These are phyloP conservation scores for Bryconaethiops microstoma DNA, from an alignment of 2,797 vertebrate species.

Conservation along the genomic window DNA sequence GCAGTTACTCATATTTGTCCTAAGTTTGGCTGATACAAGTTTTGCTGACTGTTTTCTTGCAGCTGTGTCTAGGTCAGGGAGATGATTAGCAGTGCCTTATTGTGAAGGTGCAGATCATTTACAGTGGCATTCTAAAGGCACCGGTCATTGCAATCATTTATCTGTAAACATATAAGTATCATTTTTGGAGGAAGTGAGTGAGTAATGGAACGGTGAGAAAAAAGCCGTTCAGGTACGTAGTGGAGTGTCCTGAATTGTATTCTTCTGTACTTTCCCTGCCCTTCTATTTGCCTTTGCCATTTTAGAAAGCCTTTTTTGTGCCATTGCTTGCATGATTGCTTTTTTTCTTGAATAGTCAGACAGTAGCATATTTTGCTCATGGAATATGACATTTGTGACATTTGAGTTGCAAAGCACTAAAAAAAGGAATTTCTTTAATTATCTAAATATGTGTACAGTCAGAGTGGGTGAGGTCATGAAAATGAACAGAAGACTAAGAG, in stretches of 20 bases:
- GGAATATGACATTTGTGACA: constrained; percentile 57
- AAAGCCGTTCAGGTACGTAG: background rate
- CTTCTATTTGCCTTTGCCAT: constrained; percentile 42
- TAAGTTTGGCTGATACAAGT: constrained; percentile 20
- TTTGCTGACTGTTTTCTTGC: constrained; percentile 24
- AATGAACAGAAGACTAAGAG: constrained; percentile 24
- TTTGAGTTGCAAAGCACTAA: constrained; percentile 52
- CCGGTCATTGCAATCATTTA: background rate
- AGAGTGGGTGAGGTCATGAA: background rate
- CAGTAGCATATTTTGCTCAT: constrained; percentile 55
- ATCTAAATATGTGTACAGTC: constrained; percentile 39
- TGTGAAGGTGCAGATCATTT: constrained; percentile 39
- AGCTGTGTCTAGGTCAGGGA: constrained; percentile 40
- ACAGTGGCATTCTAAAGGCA: constrained; percentile 36
- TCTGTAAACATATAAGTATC: constrained; percentile 24
- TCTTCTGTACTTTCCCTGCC: constrained; percentile 22
- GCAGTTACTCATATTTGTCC: background rate
- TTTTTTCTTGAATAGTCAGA: constrained; percentile 34
- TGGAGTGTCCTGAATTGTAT: constrained; percentile 31
- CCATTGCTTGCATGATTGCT: constrained; percentile 45
- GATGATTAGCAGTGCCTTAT: constrained; percentile 59
- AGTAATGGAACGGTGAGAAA: constrained; percentile 17
- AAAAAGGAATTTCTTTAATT: constrained; percentile 8
- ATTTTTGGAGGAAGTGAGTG: constrained; percentile 21
- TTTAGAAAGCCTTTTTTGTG: constrained; percentile 54